Percentiles rank a stretch among this genome's conserved stretches.
Evolutionary conservation across 2,888 invertebrate genomes (phyloP).

Genomic region (Gastracanthus pulcherrimus): DNA sequence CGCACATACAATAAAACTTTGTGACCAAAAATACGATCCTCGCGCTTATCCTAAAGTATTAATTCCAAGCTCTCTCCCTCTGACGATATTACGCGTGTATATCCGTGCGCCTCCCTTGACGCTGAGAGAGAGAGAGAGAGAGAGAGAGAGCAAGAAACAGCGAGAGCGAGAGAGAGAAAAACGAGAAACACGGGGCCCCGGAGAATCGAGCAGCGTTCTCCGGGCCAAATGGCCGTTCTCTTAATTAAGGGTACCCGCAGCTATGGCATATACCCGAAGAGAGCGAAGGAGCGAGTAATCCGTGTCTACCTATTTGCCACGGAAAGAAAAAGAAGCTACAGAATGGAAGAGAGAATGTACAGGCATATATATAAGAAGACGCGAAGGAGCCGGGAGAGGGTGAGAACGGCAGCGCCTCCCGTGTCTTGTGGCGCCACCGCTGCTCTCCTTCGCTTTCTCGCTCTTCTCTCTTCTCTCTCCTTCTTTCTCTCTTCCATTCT

Average conservation of each 20-base stretch:
- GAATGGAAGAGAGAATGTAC: slow-evolving; percentile 39
- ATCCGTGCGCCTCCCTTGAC: too few relatives aligned
- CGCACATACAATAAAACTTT: too few relatives aligned
- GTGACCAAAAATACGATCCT: too few relatives aligned
- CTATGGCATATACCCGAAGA: slow-evolving; percentile 23
- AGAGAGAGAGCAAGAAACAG: too few relatives aligned
- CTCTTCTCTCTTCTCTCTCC: background rate
- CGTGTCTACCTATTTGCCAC: slow-evolving; percentile 18
- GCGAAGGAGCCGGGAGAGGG: slow-evolving; percentile 58
- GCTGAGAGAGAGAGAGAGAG: too few relatives aligned
- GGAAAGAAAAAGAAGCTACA: slow-evolving; percentile 16
- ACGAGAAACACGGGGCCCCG: slow-evolving; percentile 41
- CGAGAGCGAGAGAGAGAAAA: too few relatives aligned
- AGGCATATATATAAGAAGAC: background rate
- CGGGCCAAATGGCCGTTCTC: slow-evolving; percentile 68
- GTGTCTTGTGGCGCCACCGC: slow-evolving; percentile 70
- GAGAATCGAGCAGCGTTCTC: slow-evolving; percentile 63
- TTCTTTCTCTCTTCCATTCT: too few relatives aligned
- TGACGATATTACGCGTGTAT: too few relatives aligned
- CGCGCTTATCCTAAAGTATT: too few relatives aligned
- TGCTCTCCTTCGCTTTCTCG: slow-evolving; percentile 20
- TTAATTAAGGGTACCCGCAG: slow-evolving; percentile 70
- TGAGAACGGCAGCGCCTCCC: slow-evolving; percentile 71
- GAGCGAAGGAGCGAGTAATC: slow-evolving; percentile 51
- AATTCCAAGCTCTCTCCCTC: too few relatives aligned